A percentile compares a stretch with the other conserved stretches of the same genome.
Evolutionary conservation across 2,888 invertebrate genomes (phyloP).

Genomic region (Rhagophthalmus giganteus): DNA sequence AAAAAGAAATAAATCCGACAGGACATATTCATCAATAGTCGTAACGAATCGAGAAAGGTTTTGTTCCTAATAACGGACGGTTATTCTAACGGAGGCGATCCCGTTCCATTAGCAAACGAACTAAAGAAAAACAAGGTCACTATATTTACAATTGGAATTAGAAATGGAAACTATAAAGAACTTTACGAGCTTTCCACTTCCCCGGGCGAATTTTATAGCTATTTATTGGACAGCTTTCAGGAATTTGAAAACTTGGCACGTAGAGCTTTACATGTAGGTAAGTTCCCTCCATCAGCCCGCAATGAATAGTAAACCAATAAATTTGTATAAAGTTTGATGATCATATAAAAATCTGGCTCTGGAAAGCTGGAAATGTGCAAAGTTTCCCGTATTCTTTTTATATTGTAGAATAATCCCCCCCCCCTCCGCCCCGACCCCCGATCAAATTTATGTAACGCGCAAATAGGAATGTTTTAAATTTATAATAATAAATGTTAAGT

Average conservation of each 20-base stretch:
- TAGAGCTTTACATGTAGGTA: constrained; percentile 68
- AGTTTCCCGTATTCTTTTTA: too few species aligned
- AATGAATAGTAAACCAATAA: too few species aligned
- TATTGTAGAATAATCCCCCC: too few species aligned
- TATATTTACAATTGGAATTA: constrained; percentile 64
- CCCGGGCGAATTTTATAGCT: constrained; percentile 66
- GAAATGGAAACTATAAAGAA: constrained; percentile 66
- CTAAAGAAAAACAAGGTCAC: constrained; percentile 59
- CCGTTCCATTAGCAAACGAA: constrained; percentile 62
- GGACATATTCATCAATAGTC: constrained; percentile 57
- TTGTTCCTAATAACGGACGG: constrained; percentile 72
- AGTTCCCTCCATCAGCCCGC: too few species aligned
- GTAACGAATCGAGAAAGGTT: constrained; percentile 60
- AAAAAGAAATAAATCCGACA: too few species aligned
- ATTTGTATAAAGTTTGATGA: too few species aligned
- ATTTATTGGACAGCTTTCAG: constrained; percentile 67
- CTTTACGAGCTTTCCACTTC: constrained; percentile 63
- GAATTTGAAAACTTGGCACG: constrained; percentile 71
- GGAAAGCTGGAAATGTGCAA: too few species aligned
- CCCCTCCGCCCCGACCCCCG: not conserved
- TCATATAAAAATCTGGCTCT: too few species aligned
- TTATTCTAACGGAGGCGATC: constrained; percentile 71
- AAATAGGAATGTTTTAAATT: too few species aligned
- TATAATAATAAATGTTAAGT: too few species aligned
- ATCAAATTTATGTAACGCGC: too few species aligned